These are phyloP conservation scores for Hyles euphorbiae DNA, from an alignment of 1,140 invertebrate genomes.

Conservation along the genomic window DNA sequence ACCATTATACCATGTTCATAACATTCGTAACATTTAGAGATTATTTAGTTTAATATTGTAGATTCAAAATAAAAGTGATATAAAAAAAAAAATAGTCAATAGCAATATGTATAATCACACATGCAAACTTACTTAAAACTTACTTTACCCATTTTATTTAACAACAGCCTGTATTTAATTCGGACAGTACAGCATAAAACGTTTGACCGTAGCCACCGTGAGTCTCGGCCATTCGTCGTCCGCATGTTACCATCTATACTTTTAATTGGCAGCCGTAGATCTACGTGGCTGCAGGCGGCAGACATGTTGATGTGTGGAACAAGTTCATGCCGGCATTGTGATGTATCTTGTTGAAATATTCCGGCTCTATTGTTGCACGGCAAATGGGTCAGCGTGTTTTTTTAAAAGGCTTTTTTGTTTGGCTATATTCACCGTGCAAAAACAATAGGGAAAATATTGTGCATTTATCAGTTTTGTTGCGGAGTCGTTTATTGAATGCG, in stretches of 20 bases:
- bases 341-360: constrained; percentile 36
- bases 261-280: constrained; percentile 65
- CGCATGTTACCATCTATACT: constrained; percentile 58
- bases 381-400: constrained; percentile 3
- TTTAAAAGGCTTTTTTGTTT: background rate
- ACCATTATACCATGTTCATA: too few species aligned
- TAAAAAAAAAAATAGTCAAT: too few species aligned
- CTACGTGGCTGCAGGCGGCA: constrained; percentile 40
- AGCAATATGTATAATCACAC: too few species aligned
- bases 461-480: too few species aligned
- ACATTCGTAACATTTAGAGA: too few species aligned
- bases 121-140: background rate
- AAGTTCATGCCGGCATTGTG: constrained; percentile 27
- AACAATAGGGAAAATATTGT: too few species aligned
- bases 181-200: constrained; percentile 30
- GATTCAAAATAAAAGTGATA: too few species aligned
- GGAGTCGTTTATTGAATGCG: too few species aligned
- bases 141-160: background rate
- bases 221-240: constrained; percentile 41
- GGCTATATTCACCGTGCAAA: too few species aligned
- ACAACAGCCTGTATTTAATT: constrained; percentile 19
- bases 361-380: constrained; percentile 12
- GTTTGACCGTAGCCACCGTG: constrained; percentile 21
- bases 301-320: constrained; percentile 50
- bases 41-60: too few species aligned